Base-by-base conservation (phyloP, 2,888 invertebrate genomes). In the Agonopterix arenella region DNA sequence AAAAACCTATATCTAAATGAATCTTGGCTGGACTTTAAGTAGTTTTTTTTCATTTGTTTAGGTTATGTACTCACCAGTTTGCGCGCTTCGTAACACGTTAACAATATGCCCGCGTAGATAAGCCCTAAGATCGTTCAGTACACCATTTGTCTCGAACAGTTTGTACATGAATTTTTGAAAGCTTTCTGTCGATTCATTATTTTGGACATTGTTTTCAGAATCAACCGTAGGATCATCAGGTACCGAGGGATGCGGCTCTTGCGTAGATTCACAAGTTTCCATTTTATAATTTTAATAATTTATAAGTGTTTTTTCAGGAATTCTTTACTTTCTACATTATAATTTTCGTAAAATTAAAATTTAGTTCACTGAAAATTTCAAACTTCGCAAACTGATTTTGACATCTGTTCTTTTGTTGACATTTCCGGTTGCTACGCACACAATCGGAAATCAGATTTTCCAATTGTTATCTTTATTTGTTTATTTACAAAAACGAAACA, bases 41-140 rank as follows among this genome's bases (percentile, higher is more conserved):
- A 5, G 28, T 28, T 28, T 28, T 28, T 28, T 28, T 28, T 28
- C 28, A 28, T 28, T 5, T 28, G 41, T 18, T 48, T 46, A 43
- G 46, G 48, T 51, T 45, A 46, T 48, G 50, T 48, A 64, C 62
- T 48, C 54, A 89, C 81, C 75, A 57, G 74, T 73, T 63, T 83
- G 75, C 18, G 91, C 89, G 54, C 83, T 86, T 71, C 84, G 90
- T 46, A 93, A 63, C 4, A 90, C 83, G 53, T 84, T 80, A 10
- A 92, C 84, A 76, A 93, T 91, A 64, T 92, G 91, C 45, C 88
- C 82, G 44, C 92, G 85, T 64, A 93, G 77, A 65, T 92, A 90
- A 2, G 91, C 88, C 53, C 91, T 78, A 47, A 92, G 70, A 56
- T 92, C 91, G 38, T 89, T 84, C 38, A 92, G 67, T 48, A 93